Conservation (phyloP, 2,113 vertebrate genomes). For the rabbit (Oryctolagus cuniculus) region mOryCun1.1 NC_091440.1:100876501-100877000, state of each 20-base stretch:
- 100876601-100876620: not conserved
- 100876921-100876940: not conserved
- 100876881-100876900: not conserved
- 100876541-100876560: not conserved
- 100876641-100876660: not conserved
- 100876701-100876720: conserved; percentile 12
- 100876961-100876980: conserved; percentile 76
- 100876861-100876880: not conserved
- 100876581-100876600: conserved; percentile 2
- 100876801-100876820: not conserved
- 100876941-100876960: conserved; percentile 78
- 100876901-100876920: not conserved
- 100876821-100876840: not conserved
- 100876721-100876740: not conserved
- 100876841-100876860: not conserved
- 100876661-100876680: not conserved
- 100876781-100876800: conserved; percentile 1
- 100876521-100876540: not conserved
- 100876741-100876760: not conserved
- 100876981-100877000: conserved; percentile 57
- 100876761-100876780: conserved; percentile 57
- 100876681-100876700: not conserved
- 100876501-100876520: conserved; percentile 1
- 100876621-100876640: not conserved
- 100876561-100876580: not conserved